phyloP scores from a whole-genome alignment of 2,888 invertebrate species.

The Lasioglossum pauxillum region DNA sequence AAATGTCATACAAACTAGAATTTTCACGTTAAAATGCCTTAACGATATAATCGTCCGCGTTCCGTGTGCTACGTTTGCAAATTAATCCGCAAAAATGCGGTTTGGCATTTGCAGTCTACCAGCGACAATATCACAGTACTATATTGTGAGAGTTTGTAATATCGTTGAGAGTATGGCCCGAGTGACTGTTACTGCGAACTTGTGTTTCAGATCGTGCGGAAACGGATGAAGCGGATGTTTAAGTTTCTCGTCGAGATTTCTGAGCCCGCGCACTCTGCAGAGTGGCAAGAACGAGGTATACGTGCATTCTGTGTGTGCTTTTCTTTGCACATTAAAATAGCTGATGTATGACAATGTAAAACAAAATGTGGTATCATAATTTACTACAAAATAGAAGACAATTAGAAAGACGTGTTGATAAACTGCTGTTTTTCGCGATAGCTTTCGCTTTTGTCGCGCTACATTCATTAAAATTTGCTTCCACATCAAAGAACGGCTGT shows the following conservation, averaged over 20 bases:
- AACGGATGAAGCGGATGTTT: neutral
- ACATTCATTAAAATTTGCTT: neutral
- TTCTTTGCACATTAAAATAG: neutral
- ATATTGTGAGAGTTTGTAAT: neutral
- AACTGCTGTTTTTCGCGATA: neutral
- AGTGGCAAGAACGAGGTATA: neutral
- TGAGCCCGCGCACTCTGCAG: neutral
- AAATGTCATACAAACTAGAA: no score
- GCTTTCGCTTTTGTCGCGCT: neutral
- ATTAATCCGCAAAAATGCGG: neutral
- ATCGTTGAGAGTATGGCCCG: neutral
- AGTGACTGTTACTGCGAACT: neutral
- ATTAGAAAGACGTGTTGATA: no score
- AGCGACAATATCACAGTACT: neutral
- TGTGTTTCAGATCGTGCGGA: neutral
- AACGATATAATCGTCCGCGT: neutral
- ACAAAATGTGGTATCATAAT: no score
- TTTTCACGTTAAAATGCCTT: no score
- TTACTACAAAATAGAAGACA: no score
- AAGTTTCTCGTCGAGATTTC: neutral
- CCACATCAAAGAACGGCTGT: neutral
- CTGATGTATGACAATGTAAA: neutral
- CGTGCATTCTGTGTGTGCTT: neutral
- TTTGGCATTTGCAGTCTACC: neutral
- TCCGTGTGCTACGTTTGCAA: neutral